phyloP scores from a whole-genome alignment of 2,888 invertebrate species.

The Conomelus anceps region DNA sequence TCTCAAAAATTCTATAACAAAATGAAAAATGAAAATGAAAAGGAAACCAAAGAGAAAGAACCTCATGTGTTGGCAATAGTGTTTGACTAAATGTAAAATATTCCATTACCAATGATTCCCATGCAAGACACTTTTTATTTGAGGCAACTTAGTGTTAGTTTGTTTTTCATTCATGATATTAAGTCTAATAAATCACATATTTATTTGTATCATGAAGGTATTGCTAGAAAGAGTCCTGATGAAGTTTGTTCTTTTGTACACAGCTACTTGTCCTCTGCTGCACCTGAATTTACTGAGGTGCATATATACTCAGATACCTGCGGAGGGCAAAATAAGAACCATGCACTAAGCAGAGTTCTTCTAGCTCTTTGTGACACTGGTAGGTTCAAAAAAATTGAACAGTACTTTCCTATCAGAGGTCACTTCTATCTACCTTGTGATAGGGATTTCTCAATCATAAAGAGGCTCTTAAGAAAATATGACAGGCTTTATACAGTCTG shows the following conservation, averaged over 20 bases:
- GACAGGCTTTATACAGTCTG: slow-evolving; percentile 24
- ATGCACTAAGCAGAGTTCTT: slow-evolving; percentile 23
- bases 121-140: slow-evolving; percentile 14
- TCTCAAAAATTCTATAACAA: slow-evolving; percentile 14
- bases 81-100: slow-evolving; percentile 15
- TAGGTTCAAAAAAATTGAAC: slow-evolving; percentile 26
- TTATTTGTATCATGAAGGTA: neutral
- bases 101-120: slow-evolving; percentile 11
- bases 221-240: neutral
- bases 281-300: slow-evolving; percentile 20
- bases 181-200: neutral
- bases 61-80: slow-evolving; percentile 10
- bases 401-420: slow-evolving; percentile 30
- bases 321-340: slow-evolving; percentile 35
- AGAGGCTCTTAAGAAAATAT: slow-evolving; percentile 24
- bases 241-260: neutral
- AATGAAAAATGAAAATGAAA: slow-evolving; percentile 14
- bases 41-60: slow-evolving; percentile 10
- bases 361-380: slow-evolving; percentile 25
- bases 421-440: slow-evolving; percentile 31
- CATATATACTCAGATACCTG: slow-evolving; percentile 35
- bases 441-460: slow-evolving; percentile 29
- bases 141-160: slow-evolving; percentile 11
- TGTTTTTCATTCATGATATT: slow-evolving; percentile 7
- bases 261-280: slow-evolving; percentile 16